These are phyloP conservation scores for Drosophila lacertosa DNA, from an alignment of 1,140 invertebrate species.

Conservation along the genomic window DNA sequence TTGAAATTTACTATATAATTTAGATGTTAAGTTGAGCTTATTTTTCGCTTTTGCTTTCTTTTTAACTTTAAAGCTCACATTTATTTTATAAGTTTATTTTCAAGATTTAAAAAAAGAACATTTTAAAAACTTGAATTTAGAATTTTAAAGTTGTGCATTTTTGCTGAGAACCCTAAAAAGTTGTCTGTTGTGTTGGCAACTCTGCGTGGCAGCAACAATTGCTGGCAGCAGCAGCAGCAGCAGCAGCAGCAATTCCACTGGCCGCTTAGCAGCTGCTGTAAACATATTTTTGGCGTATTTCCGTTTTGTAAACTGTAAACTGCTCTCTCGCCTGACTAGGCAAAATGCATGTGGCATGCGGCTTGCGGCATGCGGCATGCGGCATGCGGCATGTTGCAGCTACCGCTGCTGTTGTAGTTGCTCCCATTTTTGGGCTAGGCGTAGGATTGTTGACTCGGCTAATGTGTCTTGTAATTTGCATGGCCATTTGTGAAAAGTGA, in stretches of 20 bases:
- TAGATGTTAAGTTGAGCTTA: no score
- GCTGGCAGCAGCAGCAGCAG: constrained; percentile 3
- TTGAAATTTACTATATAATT: no score
- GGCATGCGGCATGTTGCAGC: constrained; percentile 36
- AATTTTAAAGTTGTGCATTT: background rate
- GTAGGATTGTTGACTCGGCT: constrained; percentile 72
- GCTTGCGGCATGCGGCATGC: constrained; percentile 32
- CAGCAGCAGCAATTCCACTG: constrained; percentile 43
- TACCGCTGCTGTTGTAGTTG: constrained; percentile 50
- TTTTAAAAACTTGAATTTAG: background rate
- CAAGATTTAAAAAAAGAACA: no score
- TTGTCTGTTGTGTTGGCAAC: constrained; percentile 12
- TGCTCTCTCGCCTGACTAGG: constrained; percentile 32
- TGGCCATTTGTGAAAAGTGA: constrained; percentile 81
- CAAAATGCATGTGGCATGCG: constrained; percentile 33
- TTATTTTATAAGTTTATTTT: no score
- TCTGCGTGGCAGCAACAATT: constrained; percentile 4
- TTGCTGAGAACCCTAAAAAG: background rate
- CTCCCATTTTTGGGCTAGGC: constrained; percentile 76
- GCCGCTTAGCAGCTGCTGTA: constrained; percentile 63
- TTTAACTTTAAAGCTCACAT: no score
- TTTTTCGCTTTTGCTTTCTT: no score
- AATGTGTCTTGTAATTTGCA: constrained; percentile 83
- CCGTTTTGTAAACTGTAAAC: constrained; percentile 66
- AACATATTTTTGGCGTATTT: constrained; percentile 75